Evolutionary conservation across 2,113 vertebrate genomes (phyloP).

Genomic region (Brachyhypopomus gauderio): DNA sequence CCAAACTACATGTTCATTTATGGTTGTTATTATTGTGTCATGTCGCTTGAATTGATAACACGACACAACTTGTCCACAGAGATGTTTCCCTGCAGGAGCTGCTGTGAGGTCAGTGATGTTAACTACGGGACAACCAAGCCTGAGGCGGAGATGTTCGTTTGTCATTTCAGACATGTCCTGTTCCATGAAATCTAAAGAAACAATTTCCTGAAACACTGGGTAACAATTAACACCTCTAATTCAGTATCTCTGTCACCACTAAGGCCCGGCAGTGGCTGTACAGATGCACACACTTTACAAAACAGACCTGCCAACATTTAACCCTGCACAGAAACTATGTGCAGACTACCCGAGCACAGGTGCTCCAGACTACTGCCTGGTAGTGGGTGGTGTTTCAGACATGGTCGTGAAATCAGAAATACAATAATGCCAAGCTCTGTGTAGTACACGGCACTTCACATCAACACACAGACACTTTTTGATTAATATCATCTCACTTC

Average conservation of each 20-base stretch:
- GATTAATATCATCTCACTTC: too few species aligned
- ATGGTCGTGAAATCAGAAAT: not conserved
- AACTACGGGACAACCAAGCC: conserved; percentile 65
- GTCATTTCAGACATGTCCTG: conserved; percentile 39
- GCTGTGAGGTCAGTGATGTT: conserved; percentile 69
- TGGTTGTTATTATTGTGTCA: conserved; percentile 75
- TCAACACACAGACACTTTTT: too few species aligned
- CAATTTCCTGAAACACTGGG: not conserved
- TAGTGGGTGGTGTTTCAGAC: not conserved
- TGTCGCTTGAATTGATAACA: conserved; percentile 74
- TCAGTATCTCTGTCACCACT: conserved; percentile 5
- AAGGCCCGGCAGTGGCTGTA: not conserved
- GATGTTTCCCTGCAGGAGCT: conserved; percentile 64
- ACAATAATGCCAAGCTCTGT: not conserved
- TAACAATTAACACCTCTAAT: conserved; percentile 38
- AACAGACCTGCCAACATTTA: not conserved
- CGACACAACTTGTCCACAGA: conserved; percentile 70
- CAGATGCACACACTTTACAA: not conserved
- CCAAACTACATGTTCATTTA: conserved; percentile 70
- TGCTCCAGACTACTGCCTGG: not conserved
- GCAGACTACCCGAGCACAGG: not conserved
- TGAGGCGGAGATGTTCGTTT: conserved; percentile 54
- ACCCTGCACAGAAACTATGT: conserved; percentile 1
- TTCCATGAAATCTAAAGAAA: conserved; percentile 49
- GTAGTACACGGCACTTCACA: too few species aligned